Conservation (phyloP, 1,140 invertebrate species). For the Drosophila neocordata region DNA sequence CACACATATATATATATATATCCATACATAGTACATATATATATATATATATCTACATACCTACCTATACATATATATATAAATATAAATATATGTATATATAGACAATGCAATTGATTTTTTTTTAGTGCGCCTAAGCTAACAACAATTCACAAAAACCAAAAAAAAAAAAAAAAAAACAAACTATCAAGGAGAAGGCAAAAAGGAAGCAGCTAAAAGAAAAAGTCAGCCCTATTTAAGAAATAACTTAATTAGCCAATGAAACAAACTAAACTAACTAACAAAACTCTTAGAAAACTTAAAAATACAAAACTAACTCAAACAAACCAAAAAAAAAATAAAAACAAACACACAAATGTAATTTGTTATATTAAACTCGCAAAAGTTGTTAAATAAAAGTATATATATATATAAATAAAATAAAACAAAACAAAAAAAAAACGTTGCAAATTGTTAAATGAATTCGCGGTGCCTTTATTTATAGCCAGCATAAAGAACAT, state of each 20-base stretch:
- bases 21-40: constrained; percentile 35
- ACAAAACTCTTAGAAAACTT: constrained; percentile 22
- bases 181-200: constrained; percentile 20
- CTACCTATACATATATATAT: constrained; percentile 33
- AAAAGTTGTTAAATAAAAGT: constrained; percentile 59
- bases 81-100: constrained; percentile 31
- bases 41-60: constrained; percentile 43
- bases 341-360: constrained; percentile 24
- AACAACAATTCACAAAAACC: constrained; percentile 52
- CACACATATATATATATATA: constrained; percentile 23
- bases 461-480: constrained; percentile 82
- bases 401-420: constrained; percentile 29
- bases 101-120: constrained; percentile 10
- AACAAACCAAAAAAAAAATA: constrained; percentile 14
- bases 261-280: constrained; percentile 54
- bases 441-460: constrained; percentile 67
- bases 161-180: not conserved
- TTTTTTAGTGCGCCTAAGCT: constrained; percentile 28
- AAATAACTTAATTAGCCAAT: constrained; percentile 75
- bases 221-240: constrained; percentile 44
- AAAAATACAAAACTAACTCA: constrained; percentile 36
- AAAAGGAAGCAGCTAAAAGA: constrained; percentile 39
- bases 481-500: constrained; percentile 71
- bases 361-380: constrained; percentile 57
- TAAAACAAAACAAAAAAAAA: constrained; percentile 35